These are phyloP conservation scores for Hapalemur alaotrensis DNA, from an alignment of 2,797 vertebrate genomes.

Conservation along the genomic window DNA sequence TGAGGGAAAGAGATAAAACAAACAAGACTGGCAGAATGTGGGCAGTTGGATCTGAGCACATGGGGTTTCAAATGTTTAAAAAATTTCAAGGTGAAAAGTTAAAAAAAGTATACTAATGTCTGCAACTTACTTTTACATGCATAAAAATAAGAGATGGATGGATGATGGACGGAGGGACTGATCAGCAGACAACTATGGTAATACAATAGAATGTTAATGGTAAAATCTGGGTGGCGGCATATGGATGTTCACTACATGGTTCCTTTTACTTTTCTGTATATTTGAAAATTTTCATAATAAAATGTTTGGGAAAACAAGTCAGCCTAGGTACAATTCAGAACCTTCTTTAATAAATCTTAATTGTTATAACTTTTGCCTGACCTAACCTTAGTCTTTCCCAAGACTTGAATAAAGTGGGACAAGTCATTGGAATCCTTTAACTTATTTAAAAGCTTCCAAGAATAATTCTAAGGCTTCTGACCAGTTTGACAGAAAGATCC, in stretches of 20 bases:
- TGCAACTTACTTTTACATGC: neutral
- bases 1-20: neutral
- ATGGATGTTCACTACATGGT: neutral
- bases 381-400: neutral
- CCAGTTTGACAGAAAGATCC: neutral
- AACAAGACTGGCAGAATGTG: neutral
- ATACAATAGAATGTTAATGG: neutral
- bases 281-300: conserved; percentile 6
- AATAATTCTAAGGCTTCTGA: conserved; percentile 6
- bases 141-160: neutral
- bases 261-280: conserved; percentile 6
- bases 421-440: neutral
- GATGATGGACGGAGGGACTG: neutral
- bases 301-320: neutral
- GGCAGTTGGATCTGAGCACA: neutral
- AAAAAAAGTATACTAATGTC: neutral
- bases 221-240: neutral
- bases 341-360: conserved; percentile 29
- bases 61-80: neutral
- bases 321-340: neutral
- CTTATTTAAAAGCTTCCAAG: neutral
- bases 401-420: neutral
- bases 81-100: neutral
- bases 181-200: neutral
- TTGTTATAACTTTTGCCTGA: neutral